Base-by-base conservation (phyloP, 1,140 invertebrate species). In the Drosophila orena region DNA sequence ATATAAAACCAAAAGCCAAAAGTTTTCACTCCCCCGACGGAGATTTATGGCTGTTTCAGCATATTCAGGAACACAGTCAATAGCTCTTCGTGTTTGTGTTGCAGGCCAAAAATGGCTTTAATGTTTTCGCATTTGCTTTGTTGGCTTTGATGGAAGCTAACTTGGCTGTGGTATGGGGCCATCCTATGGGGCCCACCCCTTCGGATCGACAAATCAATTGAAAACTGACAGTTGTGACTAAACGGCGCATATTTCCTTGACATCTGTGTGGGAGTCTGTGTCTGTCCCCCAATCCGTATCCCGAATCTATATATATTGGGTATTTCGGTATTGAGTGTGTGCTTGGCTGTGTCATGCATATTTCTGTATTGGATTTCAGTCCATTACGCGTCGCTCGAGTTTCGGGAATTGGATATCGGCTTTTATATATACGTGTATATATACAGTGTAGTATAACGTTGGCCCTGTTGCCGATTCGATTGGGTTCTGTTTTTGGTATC, bases 191-290 rank as follows among this genome's bases (percentile, higher is more conserved):
- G 49, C 52, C 22, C 12, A 20, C 37, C n/a, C 38, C 20, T 57
- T 61, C 70, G 83, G 46, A 86, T 83, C 83, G 83, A 88, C 83
- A 88, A 88, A 88, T 88, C 83, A 88, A 88, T 88, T 88, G 83
- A 88, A 89, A 88, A 89, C 83, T 88, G 83, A 88, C 83, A 88
- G 83, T 88, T 88, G 84, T 88, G 83, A 88, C 83, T 88, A 88
- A 88, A 88, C 79, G 84, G 79, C 83, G 83, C 83, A 88, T 88
- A 88, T 88, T 88, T 89, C 83, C 84, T 79, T 88, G 83, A 88
- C 83, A 88, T 88, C 83, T 88, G 83, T 79, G 79, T 75, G 69
- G 56, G 79, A 64, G 79, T 57, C 62, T 81, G 74, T 81, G 74
- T 77, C 60, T 80, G 78, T 60, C 54, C 72, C 43, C 40, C 46